Evolutionary conservation across 2,113 vertebrate species (phyloP).

Genomic region (Cyprinodon tularosa): DNA sequence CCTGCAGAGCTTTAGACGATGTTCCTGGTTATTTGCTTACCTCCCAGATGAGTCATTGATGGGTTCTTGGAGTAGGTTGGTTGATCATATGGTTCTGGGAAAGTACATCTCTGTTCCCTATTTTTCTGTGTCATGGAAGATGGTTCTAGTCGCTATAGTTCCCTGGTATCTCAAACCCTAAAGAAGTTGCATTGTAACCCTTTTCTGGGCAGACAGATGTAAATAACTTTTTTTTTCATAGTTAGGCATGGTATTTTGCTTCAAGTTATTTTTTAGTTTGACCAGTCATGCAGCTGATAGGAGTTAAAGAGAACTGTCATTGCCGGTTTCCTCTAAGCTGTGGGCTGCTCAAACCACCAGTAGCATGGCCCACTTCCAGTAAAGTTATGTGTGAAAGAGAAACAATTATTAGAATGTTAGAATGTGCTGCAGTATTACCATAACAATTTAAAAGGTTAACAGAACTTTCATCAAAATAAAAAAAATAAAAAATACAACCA

Average conservation of each 20-base stretch:
- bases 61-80: too few relatives aligned
- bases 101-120: too few relatives aligned
- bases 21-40: too few relatives aligned
- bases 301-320: not conserved
- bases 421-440: not conserved
- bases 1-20: too few relatives aligned
- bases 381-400: not conserved
- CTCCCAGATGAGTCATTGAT: too few relatives aligned
- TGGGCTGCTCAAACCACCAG: not conserved
- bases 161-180: too few relatives aligned
- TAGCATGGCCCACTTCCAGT: not conserved
- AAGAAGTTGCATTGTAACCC: too few relatives aligned
- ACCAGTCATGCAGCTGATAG: not conserved
- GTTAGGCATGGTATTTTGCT: not conserved
- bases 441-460: too few relatives aligned
- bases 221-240: not conserved
- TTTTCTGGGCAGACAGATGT: too few relatives aligned
- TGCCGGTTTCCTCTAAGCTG: not conserved
- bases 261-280: not conserved
- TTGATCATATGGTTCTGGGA: too few relatives aligned
- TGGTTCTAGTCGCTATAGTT: too few relatives aligned
- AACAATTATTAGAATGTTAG: not conserved
- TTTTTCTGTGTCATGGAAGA: too few relatives aligned
- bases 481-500: not conserved
- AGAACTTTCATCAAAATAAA: not conserved